Conservation (phyloP, 2,113 vertebrate species). For the Reinhardtius hippoglossoides region DNA sequence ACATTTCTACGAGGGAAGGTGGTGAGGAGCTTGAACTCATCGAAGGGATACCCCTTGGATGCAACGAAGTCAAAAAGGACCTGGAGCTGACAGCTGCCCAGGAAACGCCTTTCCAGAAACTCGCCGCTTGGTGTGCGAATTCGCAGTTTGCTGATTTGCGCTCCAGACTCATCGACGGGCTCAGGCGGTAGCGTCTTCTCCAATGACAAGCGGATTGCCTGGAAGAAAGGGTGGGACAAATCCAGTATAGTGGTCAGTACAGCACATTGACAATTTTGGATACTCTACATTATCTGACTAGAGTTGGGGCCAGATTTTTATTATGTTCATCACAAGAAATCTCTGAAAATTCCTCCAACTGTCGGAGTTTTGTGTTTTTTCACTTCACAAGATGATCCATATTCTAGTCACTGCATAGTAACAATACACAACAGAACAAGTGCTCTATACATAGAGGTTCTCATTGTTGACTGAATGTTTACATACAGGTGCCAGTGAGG, state of each 20-base stretch:
- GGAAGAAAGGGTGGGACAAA: conserved; percentile 45
- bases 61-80: conserved; percentile 98
- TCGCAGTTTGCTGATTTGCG: conserved; percentile 95
- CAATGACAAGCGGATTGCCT: conserved; percentile 96
- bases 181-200: conserved; percentile 95
- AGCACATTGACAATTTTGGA: not conserved
- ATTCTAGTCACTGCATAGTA: not conserved
- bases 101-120: conserved; percentile 96
- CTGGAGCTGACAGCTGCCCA: conserved; percentile 94
- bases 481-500: conserved; percentile 51
- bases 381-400: not conserved
- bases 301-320: not conserved
- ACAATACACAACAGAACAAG: not conserved
- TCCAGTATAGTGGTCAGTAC: conserved; percentile 16
- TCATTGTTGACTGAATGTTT: conserved; percentile 33
- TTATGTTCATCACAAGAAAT: not conserved
- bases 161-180: conserved; percentile 89
- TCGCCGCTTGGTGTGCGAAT: conserved; percentile 96
- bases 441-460: not conserved
- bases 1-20: conserved; percentile 99
- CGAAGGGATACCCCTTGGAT: conserved; percentile 96
- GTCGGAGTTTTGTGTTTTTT: not conserved
- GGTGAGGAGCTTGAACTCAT: conserved; percentile 97
- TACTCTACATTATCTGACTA: not conserved
- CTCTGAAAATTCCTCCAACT: too few relatives aligned